A percentile compares a stretch with the other conserved stretches of the same genome.
phyloP scores from a whole-genome alignment of 2,113 vertebrate genomes.

The Nettapus auritus region DNA sequence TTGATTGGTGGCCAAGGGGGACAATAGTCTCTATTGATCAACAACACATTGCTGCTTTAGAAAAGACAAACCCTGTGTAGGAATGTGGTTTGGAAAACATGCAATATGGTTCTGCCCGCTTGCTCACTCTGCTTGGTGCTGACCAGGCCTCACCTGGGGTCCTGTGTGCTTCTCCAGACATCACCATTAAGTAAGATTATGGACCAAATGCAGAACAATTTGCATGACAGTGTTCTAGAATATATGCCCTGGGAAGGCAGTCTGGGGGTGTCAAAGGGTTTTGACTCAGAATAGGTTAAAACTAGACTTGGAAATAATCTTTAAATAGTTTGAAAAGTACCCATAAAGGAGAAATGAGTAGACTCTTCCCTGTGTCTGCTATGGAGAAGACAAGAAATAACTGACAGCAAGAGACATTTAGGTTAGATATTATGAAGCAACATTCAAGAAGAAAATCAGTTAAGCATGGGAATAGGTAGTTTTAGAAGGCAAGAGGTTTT shows the following conservation, averaged over 20 bases:
- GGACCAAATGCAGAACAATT: not conserved
- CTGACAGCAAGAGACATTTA: not conserved
- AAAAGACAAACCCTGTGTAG: not conserved
- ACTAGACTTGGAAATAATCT: not conserved
- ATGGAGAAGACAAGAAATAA: not conserved
- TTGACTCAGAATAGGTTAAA: not conserved
- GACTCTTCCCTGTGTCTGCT: not conserved
- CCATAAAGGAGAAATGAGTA: not conserved
- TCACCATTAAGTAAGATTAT: not conserved
- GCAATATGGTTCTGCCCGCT: not conserved
- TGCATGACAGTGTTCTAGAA: not conserved
- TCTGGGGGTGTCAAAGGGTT: not conserved
- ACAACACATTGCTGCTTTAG: not conserved
- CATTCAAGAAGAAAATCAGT: not conserved
- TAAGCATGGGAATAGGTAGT: not conserved
- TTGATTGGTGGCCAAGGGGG: not conserved
- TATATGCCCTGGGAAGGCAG: not conserved
- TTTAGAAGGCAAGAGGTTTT: not conserved
- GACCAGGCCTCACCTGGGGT: not conserved
- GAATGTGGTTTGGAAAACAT: not conserved
- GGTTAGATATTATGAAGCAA: not conserved
- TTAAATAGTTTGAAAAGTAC: not conserved
- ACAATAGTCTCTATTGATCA: not conserved
- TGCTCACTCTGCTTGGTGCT: not conserved
- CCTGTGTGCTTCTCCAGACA: not conserved